Evolutionary conservation across 2,797 vertebrate species (phyloP).

Genomic region (Pipistrellus nathusii): DNA sequence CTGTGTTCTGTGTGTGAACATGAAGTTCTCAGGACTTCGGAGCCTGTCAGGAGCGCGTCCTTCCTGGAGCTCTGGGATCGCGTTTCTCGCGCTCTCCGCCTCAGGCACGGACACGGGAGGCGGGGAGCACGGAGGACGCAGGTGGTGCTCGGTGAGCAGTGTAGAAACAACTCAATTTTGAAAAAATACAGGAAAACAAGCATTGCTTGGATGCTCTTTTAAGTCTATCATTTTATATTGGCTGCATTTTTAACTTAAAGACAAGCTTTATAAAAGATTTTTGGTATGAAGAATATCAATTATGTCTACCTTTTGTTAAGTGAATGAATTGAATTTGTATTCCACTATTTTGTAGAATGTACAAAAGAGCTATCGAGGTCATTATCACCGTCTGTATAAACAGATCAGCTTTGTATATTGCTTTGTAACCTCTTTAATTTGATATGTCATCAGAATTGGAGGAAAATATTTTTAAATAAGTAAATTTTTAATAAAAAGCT

Average conservation of each 20-base stretch:
- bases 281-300: not conserved
- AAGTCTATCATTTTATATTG: slow-evolving; percentile 57
- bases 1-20: not conserved
- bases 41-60: not conserved
- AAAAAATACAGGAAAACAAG: not conserved
- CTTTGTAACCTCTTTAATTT: slow-evolving; percentile 42
- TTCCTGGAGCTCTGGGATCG: not conserved
- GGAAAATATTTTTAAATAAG: slow-evolving; percentile 78
- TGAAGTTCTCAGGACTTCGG: not conserved
- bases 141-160: not conserved
- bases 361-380: not conserved
- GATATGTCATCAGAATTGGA: slow-evolving; percentile 27
- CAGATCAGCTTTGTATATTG: not conserved
- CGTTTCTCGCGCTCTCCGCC: not conserved
- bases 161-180: slow-evolving; percentile 18
- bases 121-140: not conserved
- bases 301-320: not conserved
- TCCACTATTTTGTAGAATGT: not conserved
- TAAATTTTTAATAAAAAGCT: slow-evolving; percentile 57
- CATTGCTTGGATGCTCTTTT: not conserved
- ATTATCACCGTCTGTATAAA: not conserved
- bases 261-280: slow-evolving; percentile 51
- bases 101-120: too few species aligned
- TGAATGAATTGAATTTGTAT: slow-evolving; percentile 29
- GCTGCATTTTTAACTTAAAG: slow-evolving; percentile 32